phyloP scores from a whole-genome alignment of 1,140 invertebrate species.

The Proctacanthus coquilletti region DNA sequence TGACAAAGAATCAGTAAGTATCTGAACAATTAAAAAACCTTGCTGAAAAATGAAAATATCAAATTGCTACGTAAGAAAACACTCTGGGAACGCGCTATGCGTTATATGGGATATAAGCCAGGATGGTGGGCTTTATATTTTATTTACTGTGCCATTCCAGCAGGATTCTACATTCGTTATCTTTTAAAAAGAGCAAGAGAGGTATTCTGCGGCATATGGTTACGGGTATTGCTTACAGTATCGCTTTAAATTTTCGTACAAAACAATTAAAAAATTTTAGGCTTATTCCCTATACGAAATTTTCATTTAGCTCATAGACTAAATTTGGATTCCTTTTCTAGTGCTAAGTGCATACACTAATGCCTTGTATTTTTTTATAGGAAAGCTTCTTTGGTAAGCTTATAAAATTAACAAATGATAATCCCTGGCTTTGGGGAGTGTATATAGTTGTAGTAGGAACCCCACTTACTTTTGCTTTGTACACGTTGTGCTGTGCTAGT shows the following conservation, averaged over 20 bases:
- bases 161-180: conserved; percentile 24
- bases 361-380: conserved; percentile 35
- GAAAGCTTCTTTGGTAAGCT: conserved; percentile 66
- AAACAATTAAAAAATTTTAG: background rate
- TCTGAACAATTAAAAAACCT: conserved; percentile 3
- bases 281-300: too few species aligned
- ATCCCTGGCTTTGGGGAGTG: conserved; percentile 82
- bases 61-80: conserved; percentile 35
- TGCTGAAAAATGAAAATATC: background rate
- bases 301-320: too few species aligned
- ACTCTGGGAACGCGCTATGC: conserved; percentile 54
- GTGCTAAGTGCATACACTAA: conserved; percentile 2
- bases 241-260: too few species aligned
- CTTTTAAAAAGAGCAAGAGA: too few species aligned
- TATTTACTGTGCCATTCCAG: conserved; percentile 55
- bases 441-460: conserved; percentile 69
- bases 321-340: conserved; percentile 1
- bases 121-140: conserved; percentile 64
- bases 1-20: conserved; percentile 60
- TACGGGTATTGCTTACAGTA: too few species aligned
- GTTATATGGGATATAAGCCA: conserved; percentile 56
- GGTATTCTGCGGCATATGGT: too few species aligned
- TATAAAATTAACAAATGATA: conserved; percentile 65
- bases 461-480: conserved; percentile 59
- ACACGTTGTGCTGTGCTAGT: conserved; percentile 62